Base-by-base conservation (phyloP, 2,113 vertebrate species). In the Electrona antarctica region DNA sequence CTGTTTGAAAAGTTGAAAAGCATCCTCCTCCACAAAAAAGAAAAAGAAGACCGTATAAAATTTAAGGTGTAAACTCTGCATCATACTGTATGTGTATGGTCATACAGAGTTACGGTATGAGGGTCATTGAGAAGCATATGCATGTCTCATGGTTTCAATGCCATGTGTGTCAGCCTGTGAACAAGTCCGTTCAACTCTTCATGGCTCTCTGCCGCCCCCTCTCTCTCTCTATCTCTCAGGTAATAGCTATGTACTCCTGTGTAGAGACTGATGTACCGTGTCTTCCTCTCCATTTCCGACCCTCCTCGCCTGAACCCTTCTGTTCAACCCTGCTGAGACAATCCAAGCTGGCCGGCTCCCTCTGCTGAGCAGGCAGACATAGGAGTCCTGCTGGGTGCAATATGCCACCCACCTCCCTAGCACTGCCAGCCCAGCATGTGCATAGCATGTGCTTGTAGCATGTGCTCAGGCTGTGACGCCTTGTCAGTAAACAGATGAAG, bases 371-470 rank as follows among this genome's bases (percentile, higher is more conserved):
- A 56, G 79, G 77, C 77, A 81, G 77, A 68, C 86, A 72, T 61
- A 51, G 75, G 71, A 84, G 85, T 78, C 91, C 86, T 76, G 85
- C 91, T 92, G 90, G 79, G 85, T 83, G 79, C 90, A 90, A 92
- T 91, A 91, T 92, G 90, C 89, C 90, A 89, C 91, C 89, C 80
- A 60, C 85, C 74, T 84, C 71, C 60, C 69, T 47, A 72, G 85
- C 87, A 69, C 73, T 80, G 83, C 80, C 76, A 76, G 72, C 82
- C 57, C 81, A 1, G 56, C 62, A 69, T 41, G 85, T 87, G 69
- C 21, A 21, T 21, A 21, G 21, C 21, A 21, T 21, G 21, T 21
- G 21, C 21, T 21, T 21, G 21, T 21, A 21, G 21, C 76, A 3
- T 60, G 60, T 56, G 33, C 33, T 79, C 69, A 58, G 33, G 70